Conservation (phyloP, 2,888 invertebrate species). For the Andrena flavipes region DNA sequence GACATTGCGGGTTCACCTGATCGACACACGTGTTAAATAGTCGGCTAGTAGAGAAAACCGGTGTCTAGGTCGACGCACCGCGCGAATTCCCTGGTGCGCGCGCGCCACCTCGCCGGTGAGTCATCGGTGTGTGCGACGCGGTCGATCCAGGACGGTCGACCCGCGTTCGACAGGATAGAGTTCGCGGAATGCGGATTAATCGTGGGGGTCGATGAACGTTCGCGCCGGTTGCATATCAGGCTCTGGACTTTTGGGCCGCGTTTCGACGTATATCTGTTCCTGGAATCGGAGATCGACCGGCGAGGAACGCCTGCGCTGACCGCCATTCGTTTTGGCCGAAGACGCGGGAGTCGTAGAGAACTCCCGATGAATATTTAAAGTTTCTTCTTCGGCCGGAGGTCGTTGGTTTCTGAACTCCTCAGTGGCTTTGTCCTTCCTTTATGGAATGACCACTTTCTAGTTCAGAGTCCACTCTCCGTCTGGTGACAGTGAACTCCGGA, state of each 20-base stretch:
- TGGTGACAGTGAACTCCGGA: no score
- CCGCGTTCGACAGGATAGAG: slow-evolving; percentile 33
- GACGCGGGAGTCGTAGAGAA: neutral
- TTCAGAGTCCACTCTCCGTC: neutral
- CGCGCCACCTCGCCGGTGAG: neutral
- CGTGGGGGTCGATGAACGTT: slow-evolving; percentile 55
- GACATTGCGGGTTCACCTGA: slow-evolving; percentile 51
- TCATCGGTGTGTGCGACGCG: slow-evolving; percentile 52
- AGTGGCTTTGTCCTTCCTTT: neutral
- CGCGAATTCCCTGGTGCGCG: slow-evolving; percentile 48
- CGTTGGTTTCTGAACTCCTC: slow-evolving; percentile 1
- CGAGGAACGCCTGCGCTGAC: neutral
- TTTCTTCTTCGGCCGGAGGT: slow-evolving; percentile 17
- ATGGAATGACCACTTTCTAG: neutral
- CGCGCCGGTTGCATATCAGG: slow-evolving; percentile 3
- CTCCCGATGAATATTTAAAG: slow-evolving; percentile 17
- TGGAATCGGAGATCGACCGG: neutral
- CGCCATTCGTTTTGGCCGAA: neutral
- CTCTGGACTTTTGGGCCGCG: neutral
- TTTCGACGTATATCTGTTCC: neutral
- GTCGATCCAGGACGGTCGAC: slow-evolving; percentile 26
- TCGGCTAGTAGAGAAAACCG: slow-evolving; percentile 51
- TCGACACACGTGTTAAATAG: slow-evolving; percentile 65
- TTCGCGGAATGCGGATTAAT: slow-evolving; percentile 63
- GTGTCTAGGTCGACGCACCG: slow-evolving; percentile 69